Conservation (phyloP, 2,888 invertebrate species). For the Platycheirus rosarum region DNA sequence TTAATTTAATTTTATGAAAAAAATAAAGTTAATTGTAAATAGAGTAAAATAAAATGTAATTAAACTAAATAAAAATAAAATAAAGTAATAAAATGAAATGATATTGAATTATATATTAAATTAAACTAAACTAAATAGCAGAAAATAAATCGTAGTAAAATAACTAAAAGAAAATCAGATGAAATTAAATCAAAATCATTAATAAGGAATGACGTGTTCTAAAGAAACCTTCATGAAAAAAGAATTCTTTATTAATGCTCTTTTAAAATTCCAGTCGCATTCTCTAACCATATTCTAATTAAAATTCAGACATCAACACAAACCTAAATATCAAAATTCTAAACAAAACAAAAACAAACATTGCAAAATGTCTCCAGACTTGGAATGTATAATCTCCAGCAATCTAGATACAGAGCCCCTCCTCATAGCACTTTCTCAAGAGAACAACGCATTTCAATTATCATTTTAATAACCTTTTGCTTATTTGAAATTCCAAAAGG, state of each 20-base stretch:
- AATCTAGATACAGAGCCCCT: not conserved
- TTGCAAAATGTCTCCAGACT: constrained; percentile 23
- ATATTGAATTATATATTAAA: too few relatives aligned
- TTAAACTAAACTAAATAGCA: too few relatives aligned
- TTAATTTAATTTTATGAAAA: too few relatives aligned
- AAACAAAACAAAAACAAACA: constrained; percentile 24
- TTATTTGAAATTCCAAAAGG: constrained; percentile 69
- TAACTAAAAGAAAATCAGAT: too few relatives aligned
- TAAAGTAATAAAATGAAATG: too few relatives aligned
- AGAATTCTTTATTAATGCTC: not conserved
- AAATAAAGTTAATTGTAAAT: too few relatives aligned
- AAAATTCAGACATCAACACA: constrained; percentile 14
- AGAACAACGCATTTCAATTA: constrained; percentile 57
- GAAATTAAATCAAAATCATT: too few relatives aligned
- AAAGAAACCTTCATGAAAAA: not conserved
- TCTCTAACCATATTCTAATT: constrained; percentile 18
- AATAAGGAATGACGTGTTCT: too few relatives aligned
- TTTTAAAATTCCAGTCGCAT: not conserved
- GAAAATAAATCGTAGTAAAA: too few relatives aligned
- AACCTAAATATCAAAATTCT: constrained; percentile 12
- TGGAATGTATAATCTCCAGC: constrained; percentile 19
- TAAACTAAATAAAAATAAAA: too few relatives aligned
- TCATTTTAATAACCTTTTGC: constrained; percentile 72
- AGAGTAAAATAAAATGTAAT: too few relatives aligned
- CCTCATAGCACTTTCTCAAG: too few relatives aligned